phyloP scores from a whole-genome alignment of 2,113 vertebrate species.

The Amblyopsis rosae region DNA sequence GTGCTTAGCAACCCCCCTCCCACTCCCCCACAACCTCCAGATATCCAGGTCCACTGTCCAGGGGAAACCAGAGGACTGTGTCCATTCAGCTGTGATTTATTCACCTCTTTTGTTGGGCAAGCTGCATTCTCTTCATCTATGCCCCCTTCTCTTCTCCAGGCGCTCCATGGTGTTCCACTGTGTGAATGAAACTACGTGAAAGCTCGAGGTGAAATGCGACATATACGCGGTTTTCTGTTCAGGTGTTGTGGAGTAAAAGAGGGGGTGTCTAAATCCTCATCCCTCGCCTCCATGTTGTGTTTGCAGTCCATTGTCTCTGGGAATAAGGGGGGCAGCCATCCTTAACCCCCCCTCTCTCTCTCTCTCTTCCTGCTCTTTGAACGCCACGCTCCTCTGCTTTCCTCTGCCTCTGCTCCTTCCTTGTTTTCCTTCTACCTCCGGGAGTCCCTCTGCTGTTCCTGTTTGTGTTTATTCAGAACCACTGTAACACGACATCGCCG shows the following conservation, averaged over 20 bases:
- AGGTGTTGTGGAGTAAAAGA: too few species aligned
- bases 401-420: constrained; percentile 29
- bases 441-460: constrained; percentile 6
- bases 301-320: not conserved
- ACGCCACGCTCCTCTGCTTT: constrained; percentile 25
- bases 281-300: not conserved
- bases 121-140: not conserved
- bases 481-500: too few species aligned
- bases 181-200: too few species aligned
- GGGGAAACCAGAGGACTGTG: constrained; percentile 35
- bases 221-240: too few species aligned
- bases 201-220: too few species aligned
- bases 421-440: constrained; percentile 23
- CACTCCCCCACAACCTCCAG: not conserved
- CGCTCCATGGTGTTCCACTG: not conserved
- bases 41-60: constrained; percentile 1
- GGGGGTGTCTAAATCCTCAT: too few species aligned
- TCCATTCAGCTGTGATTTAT: constrained; percentile 31
- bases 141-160: not conserved
- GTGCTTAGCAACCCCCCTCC: not conserved
- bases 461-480: constrained; percentile 18
- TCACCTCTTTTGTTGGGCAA: constrained; percentile 21
- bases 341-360: not conserved
- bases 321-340: not conserved
- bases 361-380: constrained; percentile 23